Evolutionary conservation across 1,140 invertebrate genomes (phyloP).

Genomic region (Bombus turneri): DNA sequence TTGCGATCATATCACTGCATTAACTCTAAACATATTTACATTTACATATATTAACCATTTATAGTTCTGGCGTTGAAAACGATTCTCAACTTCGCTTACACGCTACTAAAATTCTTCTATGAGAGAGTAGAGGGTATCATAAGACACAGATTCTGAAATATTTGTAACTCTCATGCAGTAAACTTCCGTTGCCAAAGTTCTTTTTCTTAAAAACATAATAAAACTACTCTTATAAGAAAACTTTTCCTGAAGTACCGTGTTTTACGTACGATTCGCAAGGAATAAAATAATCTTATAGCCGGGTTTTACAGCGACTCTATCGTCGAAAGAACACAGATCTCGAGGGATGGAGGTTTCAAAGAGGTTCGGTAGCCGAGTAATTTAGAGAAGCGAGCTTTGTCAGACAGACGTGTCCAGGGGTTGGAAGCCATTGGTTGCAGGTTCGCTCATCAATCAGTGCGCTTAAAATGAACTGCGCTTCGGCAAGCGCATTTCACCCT

Average conservation of each 20-base stretch:
- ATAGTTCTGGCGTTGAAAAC: neutral
- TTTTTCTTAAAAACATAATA: neutral
- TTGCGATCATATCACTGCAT: too few relatives aligned
- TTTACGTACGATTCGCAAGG: neutral
- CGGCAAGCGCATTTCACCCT: constrained; percentile 11
- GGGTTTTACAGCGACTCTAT: neutral
- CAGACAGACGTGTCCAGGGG: constrained; percentile 27
- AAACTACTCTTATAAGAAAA: neutral
- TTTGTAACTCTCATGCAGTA: neutral
- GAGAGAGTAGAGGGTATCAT: neutral
- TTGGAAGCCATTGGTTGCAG: constrained; percentile 39
- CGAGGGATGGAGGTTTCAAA: neutral
- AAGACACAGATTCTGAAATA: neutral
- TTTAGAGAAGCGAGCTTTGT: constrained; percentile 26
- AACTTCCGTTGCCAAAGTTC: neutral
- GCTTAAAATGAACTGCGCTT: constrained; percentile 55
- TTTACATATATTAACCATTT: too few relatives aligned
- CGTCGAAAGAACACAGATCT: constrained; percentile 1
- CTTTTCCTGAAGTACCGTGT: neutral
- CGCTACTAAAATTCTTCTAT: too few relatives aligned
- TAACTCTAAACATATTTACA: too few relatives aligned
- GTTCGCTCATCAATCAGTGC: constrained; percentile 66
- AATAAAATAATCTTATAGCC: neutral
- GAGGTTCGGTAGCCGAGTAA: constrained; percentile 13
- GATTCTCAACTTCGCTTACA: neutral